Evolutionary conservation across 53 echinoderm and acorn worm species (phyloP).

Genomic region (Crossaster papposus): DNA sequence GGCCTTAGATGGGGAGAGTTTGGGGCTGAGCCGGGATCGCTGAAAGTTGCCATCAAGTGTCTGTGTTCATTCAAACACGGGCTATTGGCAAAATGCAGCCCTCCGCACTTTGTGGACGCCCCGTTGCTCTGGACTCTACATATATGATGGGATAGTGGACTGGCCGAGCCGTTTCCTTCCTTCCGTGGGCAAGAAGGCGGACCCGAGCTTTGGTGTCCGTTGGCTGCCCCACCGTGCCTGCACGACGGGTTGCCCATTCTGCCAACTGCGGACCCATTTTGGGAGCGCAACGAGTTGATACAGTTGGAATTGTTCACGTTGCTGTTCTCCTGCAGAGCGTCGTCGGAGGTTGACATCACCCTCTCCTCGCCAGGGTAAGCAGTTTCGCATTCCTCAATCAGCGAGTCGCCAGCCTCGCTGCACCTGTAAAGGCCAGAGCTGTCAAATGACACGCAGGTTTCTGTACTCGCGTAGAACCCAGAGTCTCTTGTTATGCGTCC

Average conservation of each 20-base stretch:
- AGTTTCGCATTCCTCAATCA: slow-evolving; percentile 71
- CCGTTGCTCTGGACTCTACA: slow-evolving; percentile 41
- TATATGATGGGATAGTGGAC: slow-evolving; percentile 43
- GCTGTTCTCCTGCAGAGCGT: slow-evolving; percentile 50
- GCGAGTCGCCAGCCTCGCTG: slow-evolving; percentile 52
- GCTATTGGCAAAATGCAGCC: slow-evolving; percentile 22
- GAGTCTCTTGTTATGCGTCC: slow-evolving; percentile 71
- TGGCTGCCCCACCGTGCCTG: slow-evolving; percentile 31
- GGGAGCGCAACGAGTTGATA: slow-evolving; percentile 13
- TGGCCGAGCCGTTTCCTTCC: slow-evolving; percentile 47
- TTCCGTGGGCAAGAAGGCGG: slow-evolving; percentile 37
- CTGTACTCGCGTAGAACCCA: slow-evolving; percentile 83
- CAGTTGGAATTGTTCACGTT: slow-evolving; percentile 74
- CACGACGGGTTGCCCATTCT: slow-evolving; percentile 3
- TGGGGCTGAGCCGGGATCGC: slow-evolving; percentile 43
- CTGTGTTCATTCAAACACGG: slow-evolving; percentile 39
- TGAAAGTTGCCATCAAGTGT: slow-evolving; percentile 40
- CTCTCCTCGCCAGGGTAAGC: slow-evolving; percentile 61
- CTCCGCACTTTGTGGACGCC: neutral
- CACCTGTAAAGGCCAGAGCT: slow-evolving; percentile 58
- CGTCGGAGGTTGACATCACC: slow-evolving; percentile 50
- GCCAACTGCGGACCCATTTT: slow-evolving; percentile 13
- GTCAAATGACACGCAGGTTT: slow-evolving; percentile 70
- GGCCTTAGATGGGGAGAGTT: slow-evolving; percentile 45
- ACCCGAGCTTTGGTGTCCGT: slow-evolving; percentile 25